Conservation (phyloP, 2,888 invertebrate genomes). For the Hermaeophaga mercurialis region DNA sequence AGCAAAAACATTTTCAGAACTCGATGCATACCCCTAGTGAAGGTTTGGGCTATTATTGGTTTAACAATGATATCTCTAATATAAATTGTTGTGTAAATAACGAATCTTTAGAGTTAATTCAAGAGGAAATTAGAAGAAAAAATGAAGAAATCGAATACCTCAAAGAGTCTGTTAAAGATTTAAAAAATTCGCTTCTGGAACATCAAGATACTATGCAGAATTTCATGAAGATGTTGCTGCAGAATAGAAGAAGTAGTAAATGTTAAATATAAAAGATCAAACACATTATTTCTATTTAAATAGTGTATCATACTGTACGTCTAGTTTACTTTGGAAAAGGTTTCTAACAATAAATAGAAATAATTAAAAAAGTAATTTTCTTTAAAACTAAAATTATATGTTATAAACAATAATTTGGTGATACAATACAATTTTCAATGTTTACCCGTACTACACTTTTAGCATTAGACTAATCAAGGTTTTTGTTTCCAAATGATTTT, state of each 20-base stretch:
- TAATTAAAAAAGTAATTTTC: too few species aligned
- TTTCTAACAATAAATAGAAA: too few species aligned
- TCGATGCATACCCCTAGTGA: constrained; percentile 17
- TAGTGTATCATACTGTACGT: too few species aligned
- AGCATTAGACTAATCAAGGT: too few species aligned
- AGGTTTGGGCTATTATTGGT: constrained; percentile 24
- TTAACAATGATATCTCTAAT: constrained; percentile 19
- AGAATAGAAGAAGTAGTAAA: constrained; percentile 37
- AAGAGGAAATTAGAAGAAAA: constrained; percentile 69
- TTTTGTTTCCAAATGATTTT: too few species aligned
- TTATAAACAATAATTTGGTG: too few species aligned
- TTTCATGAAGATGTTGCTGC: constrained; percentile 45
- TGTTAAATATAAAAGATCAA: constrained; percentile 17
- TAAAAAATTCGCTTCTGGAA: constrained; percentile 48
- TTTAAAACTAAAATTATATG: too few species aligned
- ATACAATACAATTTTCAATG: too few species aligned
- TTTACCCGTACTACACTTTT: too few species aligned
- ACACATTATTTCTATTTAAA: too few species aligned
- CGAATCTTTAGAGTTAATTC: constrained; percentile 64
- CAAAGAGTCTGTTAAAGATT: constrained; percentile 70
- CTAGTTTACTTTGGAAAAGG: too few species aligned
- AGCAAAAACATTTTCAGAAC: constrained; percentile 64
- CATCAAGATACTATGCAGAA: constrained; percentile 50
- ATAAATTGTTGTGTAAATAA: constrained; percentile 21
- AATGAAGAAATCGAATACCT: constrained; percentile 69